Base-by-base conservation (phyloP, 2,888 invertebrate genomes). In the Halictus quadricinctus region DNA sequence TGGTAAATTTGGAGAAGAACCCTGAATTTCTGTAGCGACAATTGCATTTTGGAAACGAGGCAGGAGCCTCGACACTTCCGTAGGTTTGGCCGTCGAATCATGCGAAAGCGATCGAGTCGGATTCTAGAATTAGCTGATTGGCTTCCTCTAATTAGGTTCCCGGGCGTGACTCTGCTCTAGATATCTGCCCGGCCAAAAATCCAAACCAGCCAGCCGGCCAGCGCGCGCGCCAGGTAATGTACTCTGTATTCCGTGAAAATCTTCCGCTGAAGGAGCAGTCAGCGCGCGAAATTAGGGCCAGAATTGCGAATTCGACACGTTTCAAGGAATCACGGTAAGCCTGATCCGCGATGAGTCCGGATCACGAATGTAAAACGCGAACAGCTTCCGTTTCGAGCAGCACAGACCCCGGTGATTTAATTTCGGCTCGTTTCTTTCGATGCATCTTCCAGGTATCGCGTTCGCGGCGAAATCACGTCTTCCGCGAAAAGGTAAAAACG, bases 121-220 rank as follows among this genome's bases (percentile, higher is more conserved):
- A 81, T 81, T 78, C 60, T 29, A 46, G 78, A 50, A 81, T 78
- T 41, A 58, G 21, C 60, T 29, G 29, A 15, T 25, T 36, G 29
- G 41, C 58, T 43, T 74, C 58, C 74, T 69, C 58, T 80, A 80
- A 82, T 82, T 74, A 80, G 58, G 58, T 69, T 69, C 74, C 48
- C 48, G 41, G 58, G 13, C 43, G 29, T 15, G 54, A 58, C 46
- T 13, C 74, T 48, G 74, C 58, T 78, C 72, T 43, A 72, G 60
- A 43, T 72, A 43, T 48, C 70, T 36, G 21, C 73, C 21, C 54
- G 36, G 50, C 36, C 36, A 54, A 73, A 73, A 73, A n/a, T n/a
- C n/a, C n/a, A n/a, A n/a, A n/a, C n/a, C n/a, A n/a, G n/a, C n/a
- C n/a, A n/a, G n/a, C n/a, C n/a, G n/a, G n/a, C 43, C 13, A 10